These are phyloP conservation scores for Agonum fuliginosum DNA, from an alignment of 2,888 invertebrate species.

Conservation along the genomic window DNA sequence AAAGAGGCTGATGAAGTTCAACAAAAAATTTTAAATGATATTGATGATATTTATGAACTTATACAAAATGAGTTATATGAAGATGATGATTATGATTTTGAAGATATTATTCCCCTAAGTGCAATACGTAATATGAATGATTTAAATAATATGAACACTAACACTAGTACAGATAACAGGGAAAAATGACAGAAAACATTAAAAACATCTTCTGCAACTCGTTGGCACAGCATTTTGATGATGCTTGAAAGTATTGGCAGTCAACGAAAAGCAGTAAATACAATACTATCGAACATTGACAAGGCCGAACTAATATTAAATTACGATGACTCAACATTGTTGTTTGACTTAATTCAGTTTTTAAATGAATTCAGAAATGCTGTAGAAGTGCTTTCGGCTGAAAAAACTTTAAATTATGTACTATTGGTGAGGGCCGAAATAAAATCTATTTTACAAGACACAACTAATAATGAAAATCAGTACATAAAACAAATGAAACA, in stretches of 20 bases:
- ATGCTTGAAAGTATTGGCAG: background rate
- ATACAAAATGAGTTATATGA: background rate
- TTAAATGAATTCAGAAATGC: background rate
- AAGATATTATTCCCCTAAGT: background rate
- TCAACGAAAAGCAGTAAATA: too few species aligned
- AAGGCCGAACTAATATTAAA: background rate
- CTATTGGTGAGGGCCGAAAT: background rate
- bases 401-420: too few species aligned
- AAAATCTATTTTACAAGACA: background rate
- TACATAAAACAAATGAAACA: background rate
- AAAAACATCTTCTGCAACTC: background rate
- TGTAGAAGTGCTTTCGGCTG: background rate
- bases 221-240: background rate
- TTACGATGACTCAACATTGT: background rate
- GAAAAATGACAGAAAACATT: background rate
- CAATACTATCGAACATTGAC: too few species aligned
- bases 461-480: background rate
- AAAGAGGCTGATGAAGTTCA: slow-evolving; percentile 8
- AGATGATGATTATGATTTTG: slow-evolving; percentile 2
- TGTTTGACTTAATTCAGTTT: background rate
- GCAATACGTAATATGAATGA: background rate
- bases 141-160: background rate
- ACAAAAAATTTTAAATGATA: background rate
- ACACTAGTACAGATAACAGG: background rate
- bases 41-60: background rate